Base-by-base conservation (phyloP, 2,797 vertebrate species). In the Sebastes itinus region DNA sequence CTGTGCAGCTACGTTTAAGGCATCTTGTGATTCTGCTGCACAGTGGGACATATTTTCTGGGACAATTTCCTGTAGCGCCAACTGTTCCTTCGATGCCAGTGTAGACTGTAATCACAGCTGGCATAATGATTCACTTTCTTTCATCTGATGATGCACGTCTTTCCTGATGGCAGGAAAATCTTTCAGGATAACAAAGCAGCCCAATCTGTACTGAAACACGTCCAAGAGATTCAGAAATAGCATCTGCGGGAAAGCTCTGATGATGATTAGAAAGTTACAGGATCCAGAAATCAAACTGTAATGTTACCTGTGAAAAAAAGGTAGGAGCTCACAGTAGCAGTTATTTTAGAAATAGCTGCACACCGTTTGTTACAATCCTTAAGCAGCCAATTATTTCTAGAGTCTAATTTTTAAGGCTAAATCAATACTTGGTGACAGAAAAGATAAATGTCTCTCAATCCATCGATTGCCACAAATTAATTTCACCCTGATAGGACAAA, bases 61-160 rank as follows among this genome's bases (percentile, higher is more conserved):
- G 58, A 78, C 52, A 63, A 10, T 67, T 79, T 82, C 64, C 75
- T 71, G 75, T 9, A 12, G 78, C 1, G 7, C 20, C 63, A 71
- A 75, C 76, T 69, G 46, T 74, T 77, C 65, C 30, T 66, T 22
- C 27, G 1, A 23, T 61, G 70, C 14, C 46, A 42, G 16, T 56
- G 59, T 28, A 67, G 78, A 81, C 59, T 70, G 60, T 77, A 76
- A 89, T 80, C 80, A 78, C 84, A 80, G 61, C 66, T 82, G 70
- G 52, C 20, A 7, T 69, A 35, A 73, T 61, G 55, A 75, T 60
- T 60, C 63, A 65, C 70, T 71, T 75, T 78, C 70, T 71, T 75
- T 78, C 66, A 58, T 70, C 75, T 82, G 78, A 66, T 52, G 72
- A 78, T 67, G 60, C 68, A 49, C 9, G 11, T 54, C 6, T 46